Percentiles rank a stretch among this genome's conserved stretches.
Conservation (phyloP, 2,113 vertebrate species). For the Cricetomys ansorgei region DNA sequence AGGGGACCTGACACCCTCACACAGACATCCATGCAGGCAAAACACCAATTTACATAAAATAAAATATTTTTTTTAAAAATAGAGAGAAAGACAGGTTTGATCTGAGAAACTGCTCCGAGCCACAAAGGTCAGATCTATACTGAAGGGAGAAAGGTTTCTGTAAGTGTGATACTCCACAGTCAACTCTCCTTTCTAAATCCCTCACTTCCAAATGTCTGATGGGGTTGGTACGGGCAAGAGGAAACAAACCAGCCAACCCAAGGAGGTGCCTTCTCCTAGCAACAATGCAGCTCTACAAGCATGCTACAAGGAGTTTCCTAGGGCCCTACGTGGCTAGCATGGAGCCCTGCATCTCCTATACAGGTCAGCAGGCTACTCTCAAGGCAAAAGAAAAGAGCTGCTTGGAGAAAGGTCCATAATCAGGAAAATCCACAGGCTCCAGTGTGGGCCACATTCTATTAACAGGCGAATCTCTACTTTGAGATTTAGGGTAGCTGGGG, state of each 20-base stretch:
- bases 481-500: neutral
- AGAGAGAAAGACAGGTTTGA: neutral
- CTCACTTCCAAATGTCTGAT: constrained; percentile 21
- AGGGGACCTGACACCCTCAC: too few species aligned
- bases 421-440: neutral
- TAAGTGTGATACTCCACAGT: neutral
- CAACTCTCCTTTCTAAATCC: neutral
- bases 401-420: neutral
- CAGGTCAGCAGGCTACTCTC: neutral
- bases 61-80: too few species aligned
- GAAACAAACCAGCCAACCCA: neutral
- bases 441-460: neutral
- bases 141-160: neutral
- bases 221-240: neutral
- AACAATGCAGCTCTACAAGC: neutral
- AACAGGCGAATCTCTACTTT: neutral
- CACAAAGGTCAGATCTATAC: neutral
- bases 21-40: too few species aligned
- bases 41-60: too few species aligned
- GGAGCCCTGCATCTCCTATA: too few species aligned
- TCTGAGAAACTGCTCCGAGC: neutral
- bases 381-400: neutral
- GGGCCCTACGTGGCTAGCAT: neutral
- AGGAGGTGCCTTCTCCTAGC: neutral
- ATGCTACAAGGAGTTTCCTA: neutral